Percentiles rank a stretch among this genome's conserved stretches.
These are phyloP conservation scores for Callaeas wilsoni DNA, from an alignment of 2,113 vertebrate species.

Conservation along the genomic window DNA sequence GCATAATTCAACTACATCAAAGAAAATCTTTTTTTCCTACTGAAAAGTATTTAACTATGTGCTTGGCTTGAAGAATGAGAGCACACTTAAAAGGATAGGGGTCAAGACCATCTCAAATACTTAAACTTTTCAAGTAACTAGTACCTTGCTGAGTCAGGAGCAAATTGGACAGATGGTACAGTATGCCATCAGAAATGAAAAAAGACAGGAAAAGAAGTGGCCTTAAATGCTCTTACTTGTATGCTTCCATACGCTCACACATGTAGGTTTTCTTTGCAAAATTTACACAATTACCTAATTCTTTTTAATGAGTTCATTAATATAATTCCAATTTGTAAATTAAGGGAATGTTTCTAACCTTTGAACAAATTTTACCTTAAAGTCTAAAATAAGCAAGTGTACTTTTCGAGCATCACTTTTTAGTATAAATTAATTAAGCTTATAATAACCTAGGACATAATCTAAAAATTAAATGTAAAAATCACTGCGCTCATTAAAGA, in stretches of 20 bases:
- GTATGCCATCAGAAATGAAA: neutral
- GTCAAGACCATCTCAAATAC: neutral
- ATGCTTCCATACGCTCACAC: neutral
- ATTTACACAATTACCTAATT: neutral
- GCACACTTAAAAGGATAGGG: neutral
- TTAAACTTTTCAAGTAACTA: neutral
- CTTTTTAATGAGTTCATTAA: neutral
- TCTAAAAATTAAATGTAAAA: slow-evolving; percentile 10
- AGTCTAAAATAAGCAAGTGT: neutral
- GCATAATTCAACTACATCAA: slow-evolving; percentile 22
- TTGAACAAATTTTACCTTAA: neutral
- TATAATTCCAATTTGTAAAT: neutral
- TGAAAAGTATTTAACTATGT: neutral
- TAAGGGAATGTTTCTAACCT: neutral
- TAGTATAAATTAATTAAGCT: neutral
- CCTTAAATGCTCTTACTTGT: neutral
- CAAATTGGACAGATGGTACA: neutral
- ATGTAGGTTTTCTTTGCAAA: neutral
- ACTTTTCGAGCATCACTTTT: neutral
- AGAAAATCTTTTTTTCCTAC: neutral
- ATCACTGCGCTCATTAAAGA: slow-evolving; percentile 46
- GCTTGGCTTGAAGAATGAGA: neutral
- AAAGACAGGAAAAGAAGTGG: neutral
- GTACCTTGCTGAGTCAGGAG: neutral
- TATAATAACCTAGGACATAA: neutral